A percentile compares a stretch with the other conserved stretches of the same genome.
phyloP scores from a whole-genome alignment of 2,888 invertebrate genomes.

The Synergus itoensis region DNA sequence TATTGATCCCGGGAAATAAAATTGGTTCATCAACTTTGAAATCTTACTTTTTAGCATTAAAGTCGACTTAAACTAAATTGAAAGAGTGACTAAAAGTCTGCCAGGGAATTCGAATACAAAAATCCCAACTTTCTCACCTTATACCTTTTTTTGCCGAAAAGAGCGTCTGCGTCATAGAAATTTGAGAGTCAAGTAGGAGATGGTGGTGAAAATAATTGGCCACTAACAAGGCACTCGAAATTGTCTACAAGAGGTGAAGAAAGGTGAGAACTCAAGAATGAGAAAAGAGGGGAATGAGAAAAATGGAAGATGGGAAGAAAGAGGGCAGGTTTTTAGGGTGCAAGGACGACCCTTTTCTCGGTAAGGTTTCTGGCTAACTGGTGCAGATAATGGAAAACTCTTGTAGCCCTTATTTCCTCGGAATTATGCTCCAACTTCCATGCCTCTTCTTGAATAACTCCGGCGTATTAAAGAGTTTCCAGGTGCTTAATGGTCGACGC shows the following conservation, averaged over 20 bases:
- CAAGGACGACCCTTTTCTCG: slow-evolving; percentile 45
- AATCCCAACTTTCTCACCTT: neutral
- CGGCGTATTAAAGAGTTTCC: slow-evolving; percentile 47
- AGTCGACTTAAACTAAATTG: neutral
- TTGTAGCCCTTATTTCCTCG: slow-evolving; percentile 59
- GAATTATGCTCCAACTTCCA: slow-evolving; percentile 18
- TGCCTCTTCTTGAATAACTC: slow-evolving; percentile 46
- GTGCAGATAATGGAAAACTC: slow-evolving; percentile 64
- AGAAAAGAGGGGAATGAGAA: slow-evolving; percentile 29
- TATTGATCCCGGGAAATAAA: neutral
- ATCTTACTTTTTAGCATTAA: neutral
- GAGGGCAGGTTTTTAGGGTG: neutral
- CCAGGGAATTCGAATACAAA: neutral
- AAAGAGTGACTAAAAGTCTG: neutral
- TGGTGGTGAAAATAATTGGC: slow-evolving; percentile 52
- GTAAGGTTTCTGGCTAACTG: slow-evolving; percentile 44
- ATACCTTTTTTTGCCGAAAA: neutral
- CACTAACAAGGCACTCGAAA: slow-evolving; percentile 56
- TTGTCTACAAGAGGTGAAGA: slow-evolving; percentile 40
- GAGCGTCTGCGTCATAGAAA: slow-evolving; percentile 13
- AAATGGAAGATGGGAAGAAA: slow-evolving; percentile 1
- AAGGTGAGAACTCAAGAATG: slow-evolving; percentile 33
- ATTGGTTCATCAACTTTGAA: neutral
- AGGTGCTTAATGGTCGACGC: slow-evolving; percentile 36
- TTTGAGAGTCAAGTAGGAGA: slow-evolving; percentile 43